Evolutionary conservation across 2,888 invertebrate genomes (phyloP), one percentile per base, ranked within the genome.

Genomic region (Acanthosoma haemorrhoidale): DNA sequence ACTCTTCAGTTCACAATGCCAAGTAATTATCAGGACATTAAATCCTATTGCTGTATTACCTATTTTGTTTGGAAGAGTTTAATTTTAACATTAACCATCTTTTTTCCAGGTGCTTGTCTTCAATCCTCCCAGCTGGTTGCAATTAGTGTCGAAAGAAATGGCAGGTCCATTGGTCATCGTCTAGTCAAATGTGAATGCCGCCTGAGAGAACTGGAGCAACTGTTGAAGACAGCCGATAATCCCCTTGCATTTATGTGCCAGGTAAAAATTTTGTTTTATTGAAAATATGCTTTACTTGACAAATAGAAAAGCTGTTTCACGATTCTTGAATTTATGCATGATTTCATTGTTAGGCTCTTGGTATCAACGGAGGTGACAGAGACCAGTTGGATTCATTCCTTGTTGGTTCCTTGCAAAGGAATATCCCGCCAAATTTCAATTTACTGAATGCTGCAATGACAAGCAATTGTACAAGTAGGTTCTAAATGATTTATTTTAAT

Each of bases 231-330:
- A 4, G 87, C 88, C 69, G 90, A 91, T 76, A 90, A 90, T 77
- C 93, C 93, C 0, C 81, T 93, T 66, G 91, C 92, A 79, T 92
- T 93, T 77, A 91, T 94, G 89, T 92, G 93, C 76, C 92, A 92
- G 85, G 90, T 89, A 71, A 68, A 51, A 41, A 25, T 43, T 61
- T 31, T 9, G 3, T 36, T 9, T 36, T 8, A 9, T 36, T 36
- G 36, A 9, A n/a, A n/a, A n/a, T n/a, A n/a, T n/a, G n/a, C n/a
- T n/a, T n/a, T n/a, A n/a, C n/a, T n/a, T n/a, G n/a, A n/a, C n/a
- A n/a, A n/a, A n/a, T n/a, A n/a, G n/a, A n/a, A n/a, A n/a, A n/a
- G n/a, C n/a, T n/a, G n/a, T n/a, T n/a, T n/a, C n/a, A n/a, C n/a
- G n/a, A n/a, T n/a, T n/a, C n/a, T n/a, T n/a, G n/a, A n/a, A n/a